Evolutionary conservation across 2,797 vertebrate genomes (phyloP).

Genomic region (Arremon aurantiirostris): DNA sequence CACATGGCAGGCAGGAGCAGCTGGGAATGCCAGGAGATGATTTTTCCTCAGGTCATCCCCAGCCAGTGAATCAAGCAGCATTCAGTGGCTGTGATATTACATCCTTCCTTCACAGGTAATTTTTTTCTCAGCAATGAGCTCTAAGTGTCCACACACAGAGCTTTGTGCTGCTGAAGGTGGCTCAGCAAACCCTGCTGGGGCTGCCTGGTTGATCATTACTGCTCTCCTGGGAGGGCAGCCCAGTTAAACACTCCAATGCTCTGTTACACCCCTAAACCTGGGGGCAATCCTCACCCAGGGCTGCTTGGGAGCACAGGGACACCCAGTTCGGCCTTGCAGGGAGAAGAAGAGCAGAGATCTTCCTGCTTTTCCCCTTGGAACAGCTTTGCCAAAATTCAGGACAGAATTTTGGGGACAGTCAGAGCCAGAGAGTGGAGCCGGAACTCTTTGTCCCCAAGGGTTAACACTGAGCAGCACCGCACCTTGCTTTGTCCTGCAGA

Average conservation of each 20-base stretch:
- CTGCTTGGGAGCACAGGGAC: background rate
- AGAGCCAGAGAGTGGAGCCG: background rate
- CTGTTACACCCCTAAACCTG: background rate
- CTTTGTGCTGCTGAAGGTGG: background rate
- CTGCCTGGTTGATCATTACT: conserved; percentile 19
- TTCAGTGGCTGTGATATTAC: background rate
- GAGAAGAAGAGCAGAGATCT: background rate
- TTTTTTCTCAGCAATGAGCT: background rate
- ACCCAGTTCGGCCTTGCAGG: background rate
- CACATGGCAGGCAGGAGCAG: background rate
- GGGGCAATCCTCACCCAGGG: background rate
- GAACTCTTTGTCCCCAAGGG: background rate
- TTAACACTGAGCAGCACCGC: background rate
- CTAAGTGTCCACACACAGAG: accelerated
- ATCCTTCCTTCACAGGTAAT: too few species aligned
- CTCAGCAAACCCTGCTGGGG: background rate
- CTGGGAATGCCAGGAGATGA: background rate
- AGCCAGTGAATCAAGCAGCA: background rate
- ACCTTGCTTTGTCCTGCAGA: background rate
- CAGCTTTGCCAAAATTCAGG: background rate
- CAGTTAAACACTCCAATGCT: background rate
- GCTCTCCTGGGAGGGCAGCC: background rate
- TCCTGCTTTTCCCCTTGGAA: background rate
- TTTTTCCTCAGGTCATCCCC: background rate
- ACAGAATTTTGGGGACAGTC: background rate